Evolutionary conservation across 2,113 vertebrate species (phyloP).

Genomic region (Eupsittula cactorum): DNA sequence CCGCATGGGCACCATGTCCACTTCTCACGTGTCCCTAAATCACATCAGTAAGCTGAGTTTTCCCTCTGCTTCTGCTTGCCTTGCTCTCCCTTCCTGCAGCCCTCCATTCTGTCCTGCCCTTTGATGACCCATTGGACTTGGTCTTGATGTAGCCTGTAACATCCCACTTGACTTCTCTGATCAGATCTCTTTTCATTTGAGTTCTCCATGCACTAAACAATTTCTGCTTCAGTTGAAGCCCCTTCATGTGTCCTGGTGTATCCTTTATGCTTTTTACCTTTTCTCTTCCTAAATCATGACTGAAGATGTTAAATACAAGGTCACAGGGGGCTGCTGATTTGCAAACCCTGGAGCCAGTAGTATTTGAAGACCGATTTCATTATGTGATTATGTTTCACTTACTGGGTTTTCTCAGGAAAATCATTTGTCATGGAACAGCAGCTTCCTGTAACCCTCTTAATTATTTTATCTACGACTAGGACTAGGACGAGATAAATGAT

Average conservation of each 20-base stretch:
- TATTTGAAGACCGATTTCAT: background rate
- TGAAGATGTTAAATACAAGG: constrained; percentile 13
- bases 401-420: constrained; percentile 7
- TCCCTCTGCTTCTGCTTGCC: background rate
- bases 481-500: background rate
- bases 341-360: background rate
- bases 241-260: background rate
- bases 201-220: background rate
- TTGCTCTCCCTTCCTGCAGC: background rate
- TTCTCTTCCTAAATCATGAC: background rate
- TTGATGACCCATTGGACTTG: background rate
- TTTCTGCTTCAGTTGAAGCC: background rate
- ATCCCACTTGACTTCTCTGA: background rate
- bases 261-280: background rate
- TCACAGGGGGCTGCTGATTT: background rate
- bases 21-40: background rate
- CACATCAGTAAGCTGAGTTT: background rate
- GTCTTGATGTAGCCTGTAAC: background rate
- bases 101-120: background rate
- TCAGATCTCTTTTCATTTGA: background rate
- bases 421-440: background rate
- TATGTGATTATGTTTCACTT: constrained; percentile 37
- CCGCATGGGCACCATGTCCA: background rate
- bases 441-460: constrained; percentile 25
- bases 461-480: background rate